Evolutionary conservation across 2,113 vertebrate species (phyloP), one percentile per base, ranked within the genome.

Genomic region (Psettodes erumei): DNA sequence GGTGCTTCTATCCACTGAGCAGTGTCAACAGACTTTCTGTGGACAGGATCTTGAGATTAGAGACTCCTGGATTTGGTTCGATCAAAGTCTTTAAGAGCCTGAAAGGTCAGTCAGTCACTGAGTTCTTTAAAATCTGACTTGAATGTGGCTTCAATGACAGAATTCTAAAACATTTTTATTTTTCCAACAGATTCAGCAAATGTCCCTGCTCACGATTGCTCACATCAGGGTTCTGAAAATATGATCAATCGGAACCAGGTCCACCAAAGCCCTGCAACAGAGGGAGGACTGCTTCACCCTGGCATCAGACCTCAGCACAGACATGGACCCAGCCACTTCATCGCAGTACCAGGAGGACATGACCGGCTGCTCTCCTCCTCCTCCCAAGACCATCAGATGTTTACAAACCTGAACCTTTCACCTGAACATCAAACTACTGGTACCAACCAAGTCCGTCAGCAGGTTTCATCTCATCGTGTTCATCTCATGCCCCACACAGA

Each of bases 1-100:
- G 86, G 65, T 92, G 91, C 54, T 85, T 91, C 77, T 91, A 91
- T 62, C 82, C 80, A 11, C 79, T 90, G 0, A 71, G 27, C 51
- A 65, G 68, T 13, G 51, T 89, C 61, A 77, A 47, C 47, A 84
- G 83, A 60, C 38, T 88, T 11, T 79, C 78, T 48, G 61, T 80
- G 8, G 74, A 86, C 30, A 55, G 71, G 23, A 16, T 58, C 45
- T 71, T 79, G 56, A 38, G 5, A 47, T 50, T 74, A 32, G 21
- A 48, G 13, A 62, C 32, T 48, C 66, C 85, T 43, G 90, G 85
- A 32, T 47, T 86, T 42, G 90, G 88, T 55, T 88, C 83, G 1
- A 16, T 88, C 23, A 62, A 77, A 53, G 51, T 87, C 15, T 85
- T 76, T 30, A 25, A 77, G 61, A 81, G 71, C 35, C 28, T 64